phyloP scores from a whole-genome alignment of 2,113 vertebrate species.

The Bolborhynchus lineola region DNA sequence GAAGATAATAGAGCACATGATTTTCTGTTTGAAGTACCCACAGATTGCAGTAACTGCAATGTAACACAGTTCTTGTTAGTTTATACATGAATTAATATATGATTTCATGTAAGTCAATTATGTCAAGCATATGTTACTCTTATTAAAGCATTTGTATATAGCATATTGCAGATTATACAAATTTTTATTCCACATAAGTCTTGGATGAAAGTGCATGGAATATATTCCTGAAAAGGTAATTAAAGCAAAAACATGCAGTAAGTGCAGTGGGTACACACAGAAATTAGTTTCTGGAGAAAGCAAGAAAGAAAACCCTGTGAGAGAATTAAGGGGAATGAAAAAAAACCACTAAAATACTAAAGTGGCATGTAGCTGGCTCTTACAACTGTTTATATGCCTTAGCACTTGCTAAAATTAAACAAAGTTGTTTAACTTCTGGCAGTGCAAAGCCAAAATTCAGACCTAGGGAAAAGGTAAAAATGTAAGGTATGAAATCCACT shows the following conservation, averaged over 20 bases:
- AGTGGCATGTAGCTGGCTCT: not conserved
- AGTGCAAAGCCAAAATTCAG: not conserved
- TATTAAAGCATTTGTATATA: slow-evolving; percentile 8
- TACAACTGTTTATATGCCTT: not conserved
- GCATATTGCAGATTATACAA: slow-evolving; percentile 3
- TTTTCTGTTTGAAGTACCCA: not conserved
- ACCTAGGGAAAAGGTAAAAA: not conserved
- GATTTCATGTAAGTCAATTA: not conserved
- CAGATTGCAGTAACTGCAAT: slow-evolving; percentile 6
- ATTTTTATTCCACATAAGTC: slow-evolving; percentile 22
- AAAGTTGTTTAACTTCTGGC: not conserved
- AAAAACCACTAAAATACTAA: not conserved
- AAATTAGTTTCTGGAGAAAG: not conserved
- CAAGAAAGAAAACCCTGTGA: not conserved
- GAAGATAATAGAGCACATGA: not conserved
- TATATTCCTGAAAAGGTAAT: not conserved
- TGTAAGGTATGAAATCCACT: not conserved
- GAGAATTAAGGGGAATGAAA: not conserved
- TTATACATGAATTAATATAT: not conserved
- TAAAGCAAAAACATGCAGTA: not conserved
- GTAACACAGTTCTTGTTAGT: not conserved
- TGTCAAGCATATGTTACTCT: slow-evolving; percentile 35
- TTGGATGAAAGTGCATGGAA: not conserved
- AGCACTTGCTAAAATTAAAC: not conserved
- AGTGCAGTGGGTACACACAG: not conserved